Percentiles rank a stretch among this genome's conserved stretches.
phyloP scores from a whole-genome alignment of 2,797 vertebrate genomes.

The Gobionotothen gibberifrons region DNA sequence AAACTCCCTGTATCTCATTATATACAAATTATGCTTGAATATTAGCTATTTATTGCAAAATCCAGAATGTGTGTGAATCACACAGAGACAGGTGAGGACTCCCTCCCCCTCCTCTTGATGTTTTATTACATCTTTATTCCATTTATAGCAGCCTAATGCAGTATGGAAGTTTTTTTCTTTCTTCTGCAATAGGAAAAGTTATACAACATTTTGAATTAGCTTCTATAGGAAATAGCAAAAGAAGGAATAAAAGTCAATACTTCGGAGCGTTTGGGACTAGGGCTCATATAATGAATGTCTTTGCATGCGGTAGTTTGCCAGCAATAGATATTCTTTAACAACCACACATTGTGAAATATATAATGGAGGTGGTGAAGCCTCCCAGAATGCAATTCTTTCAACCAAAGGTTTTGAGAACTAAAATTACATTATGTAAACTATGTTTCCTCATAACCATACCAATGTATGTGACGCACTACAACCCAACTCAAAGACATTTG shows the following conservation, averaged over 20 bases:
- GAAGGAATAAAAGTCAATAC: conserved; percentile 60
- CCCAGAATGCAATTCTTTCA: conserved; percentile 12
- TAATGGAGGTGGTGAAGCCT: conserved; percentile 44
- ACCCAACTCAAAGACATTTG: neutral
- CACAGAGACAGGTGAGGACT: conserved; percentile 4
- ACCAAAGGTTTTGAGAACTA: conserved; percentile 21
- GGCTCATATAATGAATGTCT: conserved; percentile 60
- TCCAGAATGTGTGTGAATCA: conserved; percentile 12
- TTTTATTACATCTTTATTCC: conserved; percentile 46
- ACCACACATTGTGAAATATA: conserved; percentile 53
- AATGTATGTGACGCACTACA: neutral
- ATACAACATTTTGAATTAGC: conserved; percentile 51
- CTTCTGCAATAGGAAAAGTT: conserved; percentile 28
- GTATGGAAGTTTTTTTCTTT: conserved; percentile 32
- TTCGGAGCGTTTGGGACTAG: conserved; percentile 26
- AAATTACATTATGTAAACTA: conserved; percentile 51
- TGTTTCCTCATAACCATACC: conserved; percentile 22
- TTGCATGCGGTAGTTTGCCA: conserved; percentile 52
- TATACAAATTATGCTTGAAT: conserved; percentile 13
- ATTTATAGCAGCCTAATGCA: conserved; percentile 37
- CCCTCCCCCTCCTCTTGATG: conserved; percentile 5
- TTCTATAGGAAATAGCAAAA: conserved; percentile 44
- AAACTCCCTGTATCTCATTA: conserved; percentile 19
- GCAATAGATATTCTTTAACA: conserved; percentile 63
- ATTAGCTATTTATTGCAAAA: conserved; percentile 30